Percentiles rank a stretch among this genome's conserved stretches.
These are phyloP conservation scores for Apteryx mantelli DNA, from an alignment of 2,113 vertebrate species.

Conservation along the genomic window DNA sequence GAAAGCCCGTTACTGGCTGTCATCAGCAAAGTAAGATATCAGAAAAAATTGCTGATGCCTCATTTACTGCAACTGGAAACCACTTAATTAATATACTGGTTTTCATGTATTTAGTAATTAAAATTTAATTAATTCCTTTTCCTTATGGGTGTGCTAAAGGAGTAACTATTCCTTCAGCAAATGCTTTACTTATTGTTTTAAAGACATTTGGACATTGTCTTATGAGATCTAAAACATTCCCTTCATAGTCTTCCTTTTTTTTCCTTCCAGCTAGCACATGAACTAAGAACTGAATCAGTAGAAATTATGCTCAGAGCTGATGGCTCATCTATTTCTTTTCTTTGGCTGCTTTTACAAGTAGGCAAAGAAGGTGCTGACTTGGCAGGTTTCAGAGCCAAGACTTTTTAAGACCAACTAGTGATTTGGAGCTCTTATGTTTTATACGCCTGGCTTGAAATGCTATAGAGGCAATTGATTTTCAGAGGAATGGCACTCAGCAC, in stretches of 20 bases:
- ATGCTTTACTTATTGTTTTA: slow-evolving; percentile 54
- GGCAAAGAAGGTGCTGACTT: slow-evolving; percentile 69
- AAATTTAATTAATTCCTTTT: slow-evolving; percentile 71
- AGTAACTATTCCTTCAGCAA: slow-evolving; percentile 37
- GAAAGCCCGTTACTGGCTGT: slow-evolving; percentile 67
- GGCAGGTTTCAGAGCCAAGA: slow-evolving; percentile 60
- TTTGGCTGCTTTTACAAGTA: slow-evolving; percentile 58
- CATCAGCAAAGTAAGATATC: slow-evolving; percentile 74
- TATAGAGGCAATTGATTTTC: slow-evolving; percentile 66
- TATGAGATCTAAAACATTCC: slow-evolving; percentile 43
- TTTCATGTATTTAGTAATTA: slow-evolving; percentile 77
- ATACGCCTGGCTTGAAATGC: slow-evolving; percentile 42
- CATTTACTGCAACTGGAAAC: slow-evolving; percentile 58
- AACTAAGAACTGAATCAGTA: slow-evolving; percentile 68
- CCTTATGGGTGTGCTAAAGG: slow-evolving; percentile 21
- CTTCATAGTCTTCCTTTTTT: not conserved
- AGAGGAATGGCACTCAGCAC: slow-evolving; percentile 48
- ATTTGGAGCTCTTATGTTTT: slow-evolving; percentile 62
- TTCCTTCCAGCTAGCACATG: slow-evolving; percentile 55
- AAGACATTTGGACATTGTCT: slow-evolving; percentile 28
- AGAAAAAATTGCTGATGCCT: slow-evolving; percentile 71
- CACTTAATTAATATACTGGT: slow-evolving; percentile 77
- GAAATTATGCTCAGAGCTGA: slow-evolving; percentile 65
- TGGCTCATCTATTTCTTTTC: slow-evolving; percentile 64
- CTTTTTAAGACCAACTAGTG: slow-evolving; percentile 67